Conservation (phyloP, 2,888 invertebrate species). For the Drosophila demipolita region DNA sequence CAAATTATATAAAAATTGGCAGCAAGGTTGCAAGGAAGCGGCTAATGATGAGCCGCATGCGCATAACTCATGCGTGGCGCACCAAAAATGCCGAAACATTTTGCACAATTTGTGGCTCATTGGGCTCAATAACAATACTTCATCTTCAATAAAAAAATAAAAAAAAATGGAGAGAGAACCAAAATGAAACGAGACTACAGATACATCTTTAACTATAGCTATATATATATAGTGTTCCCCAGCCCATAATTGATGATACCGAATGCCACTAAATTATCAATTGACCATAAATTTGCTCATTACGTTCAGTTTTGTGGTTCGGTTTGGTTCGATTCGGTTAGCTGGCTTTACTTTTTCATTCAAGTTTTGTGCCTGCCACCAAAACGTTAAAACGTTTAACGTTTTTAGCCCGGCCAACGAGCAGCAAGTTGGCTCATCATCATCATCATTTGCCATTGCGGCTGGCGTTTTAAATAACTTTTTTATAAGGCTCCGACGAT, state of each 20-base stretch:
- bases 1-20: constrained; percentile 77
- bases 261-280: constrained; percentile 85
- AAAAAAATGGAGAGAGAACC: background rate
- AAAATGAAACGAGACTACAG: constrained; percentile 12
- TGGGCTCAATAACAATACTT: constrained; percentile 83
- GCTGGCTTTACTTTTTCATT: constrained; percentile 57
- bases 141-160: constrained; percentile 70
- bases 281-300: constrained; percentile 85
- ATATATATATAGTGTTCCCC: constrained; percentile 2
- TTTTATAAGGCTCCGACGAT: constrained; percentile 63
- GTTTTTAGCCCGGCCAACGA: constrained; percentile 50
- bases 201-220: constrained; percentile 16
- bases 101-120: constrained; percentile 84
- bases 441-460: constrained; percentile 77
- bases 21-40: constrained; percentile 17
- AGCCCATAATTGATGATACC: constrained; percentile 84
- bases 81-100: constrained; percentile 73
- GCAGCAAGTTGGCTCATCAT: constrained; percentile 39
- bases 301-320: constrained; percentile 72
- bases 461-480: constrained; percentile 79
- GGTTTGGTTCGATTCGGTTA: constrained; percentile 2
- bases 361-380: constrained; percentile 62
- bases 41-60: constrained; percentile 77
- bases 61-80: constrained; percentile 77
- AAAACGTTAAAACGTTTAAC: constrained; percentile 62